A percentile compares a stretch with the other conserved stretches of the same genome.
Conservation (phyloP, 2,797 vertebrate species). For the Lacerta viridis region DNA sequence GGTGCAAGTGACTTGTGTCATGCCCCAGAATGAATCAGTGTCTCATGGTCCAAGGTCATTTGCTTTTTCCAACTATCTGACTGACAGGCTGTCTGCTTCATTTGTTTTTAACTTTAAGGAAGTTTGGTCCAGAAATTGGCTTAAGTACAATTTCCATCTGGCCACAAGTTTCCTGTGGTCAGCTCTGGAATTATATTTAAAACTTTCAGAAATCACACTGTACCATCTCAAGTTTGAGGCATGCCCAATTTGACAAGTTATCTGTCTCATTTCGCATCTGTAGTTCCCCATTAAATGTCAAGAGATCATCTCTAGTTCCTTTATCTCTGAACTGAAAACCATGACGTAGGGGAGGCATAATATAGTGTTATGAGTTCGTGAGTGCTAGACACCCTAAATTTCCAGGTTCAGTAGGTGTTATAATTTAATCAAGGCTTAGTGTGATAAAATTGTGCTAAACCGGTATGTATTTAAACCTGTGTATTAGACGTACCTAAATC, state of each 20-base stretch:
- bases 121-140: conserved; percentile 65
- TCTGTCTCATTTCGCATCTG: conserved; percentile 33
- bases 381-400: too few relatives aligned
- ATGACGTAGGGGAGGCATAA: conserved; percentile 1
- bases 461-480: too few relatives aligned
- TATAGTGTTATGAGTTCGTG: too few relatives aligned
- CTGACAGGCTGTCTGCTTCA: conserved; percentile 59
- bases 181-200: conserved; percentile 37
- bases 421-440: too few relatives aligned
- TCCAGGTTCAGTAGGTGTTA: too few relatives aligned
- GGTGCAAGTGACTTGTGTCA: conserved; percentile 56
- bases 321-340: conserved; percentile 36
- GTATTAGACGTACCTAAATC: too few relatives aligned
- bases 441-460: too few relatives aligned
- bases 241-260: not conserved
- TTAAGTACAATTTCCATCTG: conserved; percentile 53
- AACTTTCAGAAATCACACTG: conserved; percentile 31
- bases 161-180: conserved; percentile 37
- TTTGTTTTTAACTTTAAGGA: conserved; percentile 69
- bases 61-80: conserved; percentile 49
- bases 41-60: conserved; percentile 54
- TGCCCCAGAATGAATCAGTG: conserved; percentile 73
- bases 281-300: conserved; percentile 38
- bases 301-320: not conserved
- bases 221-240: conserved; percentile 8